Evolutionary conservation across 2,113 vertebrate species (phyloP), one percentile per base, ranked within the genome.

Genomic region (Tenebrosternarchus preto): DNA sequence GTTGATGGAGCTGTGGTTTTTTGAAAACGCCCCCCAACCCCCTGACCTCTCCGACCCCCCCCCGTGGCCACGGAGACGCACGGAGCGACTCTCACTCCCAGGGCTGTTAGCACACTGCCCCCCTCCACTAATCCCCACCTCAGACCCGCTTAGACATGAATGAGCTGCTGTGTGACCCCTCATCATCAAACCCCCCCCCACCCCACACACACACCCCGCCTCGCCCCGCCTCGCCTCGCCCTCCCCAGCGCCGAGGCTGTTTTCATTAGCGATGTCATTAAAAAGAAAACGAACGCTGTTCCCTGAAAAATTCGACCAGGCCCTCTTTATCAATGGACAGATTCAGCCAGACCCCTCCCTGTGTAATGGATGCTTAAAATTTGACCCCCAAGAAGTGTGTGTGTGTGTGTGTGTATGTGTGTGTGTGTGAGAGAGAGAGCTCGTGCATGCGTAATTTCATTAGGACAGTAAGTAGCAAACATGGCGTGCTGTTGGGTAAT

Each of bases 221-320:
- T 60, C 73, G 19, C 63, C 46, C n/a, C 72, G 73, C 77, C 73
- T 39, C 67, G 74, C 77, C 77, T 60, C 73, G 19, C 63, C 46
- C n/a, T n/a, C n/a, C n/a, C 69, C 64, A 50, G 74, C 9, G 74
- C 78, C 73, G 69, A 73, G 73, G 70, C 24, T 39, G 84, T 83
- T 83, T 84, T 73, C 78, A 81, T 81, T 85, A 85, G 84, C 81
- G 24, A 81, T 75, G 70, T 80, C 78, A 77, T 85, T 85, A 85
- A 85, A 85, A 83, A 77, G 78, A 85, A 82, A 85, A 83, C 79
- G 60, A 63, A 85, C 74, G 75, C 84, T 69, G 78, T 78, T 85
- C 70, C 69, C 78, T 59, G 60, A 46, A 78, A 83, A 85, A 85
- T 76, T 80, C 50, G 46, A 74, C 81, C 75, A 83, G 27, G 68